Evolutionary conservation across 2,888 invertebrate species (phyloP).

Genomic region (Polia nebulosa): DNA sequence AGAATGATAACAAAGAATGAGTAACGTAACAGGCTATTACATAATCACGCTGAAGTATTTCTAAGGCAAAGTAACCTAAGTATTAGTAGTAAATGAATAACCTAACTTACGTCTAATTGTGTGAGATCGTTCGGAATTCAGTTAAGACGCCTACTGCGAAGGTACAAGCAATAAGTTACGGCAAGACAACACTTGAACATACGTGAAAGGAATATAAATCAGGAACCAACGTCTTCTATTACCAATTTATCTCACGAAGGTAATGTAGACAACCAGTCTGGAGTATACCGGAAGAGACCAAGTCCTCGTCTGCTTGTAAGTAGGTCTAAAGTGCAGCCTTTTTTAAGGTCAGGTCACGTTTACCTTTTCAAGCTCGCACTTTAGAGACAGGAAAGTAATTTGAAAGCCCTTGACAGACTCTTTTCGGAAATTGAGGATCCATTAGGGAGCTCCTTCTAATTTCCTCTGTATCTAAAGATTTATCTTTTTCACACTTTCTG

Average conservation of each 20-base stretch:
- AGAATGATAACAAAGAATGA: conserved; percentile 19
- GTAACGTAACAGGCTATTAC: conserved; percentile 27
- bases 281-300: conserved; percentile 1
- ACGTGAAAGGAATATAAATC: conserved; percentile 28
- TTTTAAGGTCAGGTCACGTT: conserved; percentile 54
- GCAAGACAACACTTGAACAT: conserved; percentile 21
- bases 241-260: conserved; percentile 10
- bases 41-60: conserved; percentile 16
- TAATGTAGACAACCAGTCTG: conserved; percentile 4
- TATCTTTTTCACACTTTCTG: conserved; percentile 25
- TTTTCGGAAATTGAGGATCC: conserved; percentile 37
- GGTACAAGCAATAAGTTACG: conserved; percentile 53
- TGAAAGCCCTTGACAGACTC: conserved; percentile 29
- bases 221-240: conserved; percentile 2
- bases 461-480: conserved; percentile 26
- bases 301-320: background rate
- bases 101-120: conserved; percentile 5
- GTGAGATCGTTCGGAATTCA: conserved; percentile 13
- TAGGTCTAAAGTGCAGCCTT: conserved; percentile 9
- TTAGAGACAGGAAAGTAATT: conserved; percentile 29
- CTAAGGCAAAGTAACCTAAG: background rate
- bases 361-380: conserved; percentile 35
- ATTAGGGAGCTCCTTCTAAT: conserved; percentile 36
- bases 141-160: conserved; percentile 46
- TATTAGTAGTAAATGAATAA: conserved; percentile 22